Percentiles rank a stretch among this genome's conserved stretches.
Conservation (phyloP, 2,113 vertebrate genomes). For the Lasiurus cinereus region DNA sequence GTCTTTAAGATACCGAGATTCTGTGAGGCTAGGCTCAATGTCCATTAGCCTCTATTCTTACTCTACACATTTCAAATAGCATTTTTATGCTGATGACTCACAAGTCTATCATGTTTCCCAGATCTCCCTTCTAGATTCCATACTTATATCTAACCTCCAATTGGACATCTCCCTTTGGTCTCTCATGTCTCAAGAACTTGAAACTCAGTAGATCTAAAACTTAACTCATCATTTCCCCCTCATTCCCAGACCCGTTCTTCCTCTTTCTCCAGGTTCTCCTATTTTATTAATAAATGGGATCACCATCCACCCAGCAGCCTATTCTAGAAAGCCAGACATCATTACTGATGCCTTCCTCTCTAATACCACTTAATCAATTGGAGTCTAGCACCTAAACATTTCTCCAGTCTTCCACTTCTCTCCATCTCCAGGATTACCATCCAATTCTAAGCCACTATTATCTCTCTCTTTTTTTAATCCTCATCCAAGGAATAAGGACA, state of each 20-base stretch:
- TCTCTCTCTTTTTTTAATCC: neutral
- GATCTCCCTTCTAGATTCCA: slow-evolving; percentile 25
- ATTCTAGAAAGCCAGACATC: slow-evolving; percentile 2
- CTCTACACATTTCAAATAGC: slow-evolving; percentile 11
- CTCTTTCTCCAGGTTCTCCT: slow-evolving; percentile 10
- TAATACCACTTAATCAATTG: neutral
- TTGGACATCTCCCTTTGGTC: slow-evolving; percentile 19
- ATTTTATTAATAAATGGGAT: slow-evolving; percentile 2
- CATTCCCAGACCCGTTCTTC: neutral
- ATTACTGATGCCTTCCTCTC: neutral
- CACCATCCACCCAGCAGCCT: neutral
- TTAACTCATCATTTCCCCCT: slow-evolving; percentile 19
- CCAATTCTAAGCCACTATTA: slow-evolving; percentile 26
- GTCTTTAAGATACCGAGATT: neutral
- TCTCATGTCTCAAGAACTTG: neutral
- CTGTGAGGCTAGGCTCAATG: neutral
- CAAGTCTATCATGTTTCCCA: neutral
- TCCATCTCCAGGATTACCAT: neutral
- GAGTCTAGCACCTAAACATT: slow-evolving; percentile 12
- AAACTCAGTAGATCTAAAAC: slow-evolving; percentile 36
- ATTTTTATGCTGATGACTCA: slow-evolving; percentile 52
- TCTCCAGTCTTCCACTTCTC: slow-evolving; percentile 28
- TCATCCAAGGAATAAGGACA: no score
- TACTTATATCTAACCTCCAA: slow-evolving; percentile 12
- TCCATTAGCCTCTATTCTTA: slow-evolving; percentile 10